These are phyloP conservation scores for Plutella xylostella DNA, from an alignment of 2,888 invertebrate species.

Conservation along the genomic window DNA sequence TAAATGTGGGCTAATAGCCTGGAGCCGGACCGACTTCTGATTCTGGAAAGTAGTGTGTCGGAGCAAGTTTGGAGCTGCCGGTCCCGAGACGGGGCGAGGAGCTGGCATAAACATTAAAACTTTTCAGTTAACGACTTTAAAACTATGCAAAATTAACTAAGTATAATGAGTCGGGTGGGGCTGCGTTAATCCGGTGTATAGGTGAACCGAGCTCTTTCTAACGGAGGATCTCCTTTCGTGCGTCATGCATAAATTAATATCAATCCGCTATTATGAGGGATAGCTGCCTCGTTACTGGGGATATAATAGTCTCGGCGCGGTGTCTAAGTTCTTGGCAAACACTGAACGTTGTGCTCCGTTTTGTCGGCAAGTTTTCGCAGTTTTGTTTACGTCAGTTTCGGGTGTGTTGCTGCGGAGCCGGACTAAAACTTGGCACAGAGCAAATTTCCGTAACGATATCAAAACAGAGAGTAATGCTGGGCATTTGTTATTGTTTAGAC, in stretches of 20 bases:
- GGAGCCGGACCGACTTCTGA: constrained; percentile 13
- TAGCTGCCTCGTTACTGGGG: not conserved
- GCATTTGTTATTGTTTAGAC: constrained; percentile 1
- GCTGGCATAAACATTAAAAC: constrained; percentile 27
- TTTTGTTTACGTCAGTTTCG: not conserved
- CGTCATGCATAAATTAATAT: constrained; percentile 12
- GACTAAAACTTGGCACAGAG: not conserved
- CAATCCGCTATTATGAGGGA: not conserved
- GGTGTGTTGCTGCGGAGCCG: not conserved
- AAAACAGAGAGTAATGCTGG: not conserved
- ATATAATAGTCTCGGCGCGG: not conserved
- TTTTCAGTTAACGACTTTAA: constrained; percentile 24
- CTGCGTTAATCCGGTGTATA: constrained; percentile 26
- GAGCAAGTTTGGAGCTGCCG: not conserved
- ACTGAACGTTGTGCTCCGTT: not conserved
- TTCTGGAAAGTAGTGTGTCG: constrained; percentile 6
- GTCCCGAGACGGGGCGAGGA: not conserved
- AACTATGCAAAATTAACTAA: constrained; percentile 34
- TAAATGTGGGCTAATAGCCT: constrained; percentile 9
- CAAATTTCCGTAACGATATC: not conserved
- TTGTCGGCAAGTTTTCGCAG: not conserved
- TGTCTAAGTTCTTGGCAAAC: not conserved
- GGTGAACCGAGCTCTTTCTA: constrained; percentile 26
- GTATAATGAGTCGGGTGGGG: constrained; percentile 32
- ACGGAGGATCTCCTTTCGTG: constrained; percentile 23